phyloP scores from a whole-genome alignment of 2,113 vertebrate genomes.

The Lamprologus tigripictilis region DNA sequence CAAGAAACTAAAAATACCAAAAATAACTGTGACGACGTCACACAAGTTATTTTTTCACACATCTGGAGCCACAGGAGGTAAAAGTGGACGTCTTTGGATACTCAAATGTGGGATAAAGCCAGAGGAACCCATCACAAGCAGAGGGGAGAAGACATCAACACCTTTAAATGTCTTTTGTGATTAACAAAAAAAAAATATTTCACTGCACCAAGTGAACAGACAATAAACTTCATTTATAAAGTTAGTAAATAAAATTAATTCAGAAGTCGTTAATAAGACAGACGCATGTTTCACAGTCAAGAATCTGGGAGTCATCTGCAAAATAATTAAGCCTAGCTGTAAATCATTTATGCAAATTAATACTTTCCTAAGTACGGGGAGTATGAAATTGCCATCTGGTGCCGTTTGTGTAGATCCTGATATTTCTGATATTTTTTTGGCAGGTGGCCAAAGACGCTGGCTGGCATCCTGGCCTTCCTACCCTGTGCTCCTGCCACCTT shows the following conservation, averaged over 20 bases:
- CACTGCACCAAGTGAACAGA: neutral
- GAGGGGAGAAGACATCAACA: neutral
- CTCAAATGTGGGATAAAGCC: neutral
- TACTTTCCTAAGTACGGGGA: neutral
- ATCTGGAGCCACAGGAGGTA: neutral
- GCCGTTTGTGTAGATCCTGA: neutral
- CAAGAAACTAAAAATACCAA: neutral
- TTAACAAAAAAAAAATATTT: neutral
- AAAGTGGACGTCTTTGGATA: neutral
- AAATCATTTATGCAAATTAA: slow-evolving; percentile 27
- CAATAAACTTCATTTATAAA: neutral
- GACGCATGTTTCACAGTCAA: slow-evolving; percentile 2
- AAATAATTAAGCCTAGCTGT: slow-evolving; percentile 2
- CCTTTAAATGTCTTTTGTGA: neutral
- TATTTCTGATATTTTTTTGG: neutral
- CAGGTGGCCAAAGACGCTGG: slow-evolving; percentile 88
- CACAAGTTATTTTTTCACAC: neutral
- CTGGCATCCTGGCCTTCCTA: slow-evolving; percentile 79
- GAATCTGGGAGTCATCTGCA: slow-evolving; percentile 5
- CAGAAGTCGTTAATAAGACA: neutral
- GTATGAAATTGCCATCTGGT: slow-evolving; percentile 24
- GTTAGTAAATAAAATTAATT: neutral
- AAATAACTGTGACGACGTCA: neutral
- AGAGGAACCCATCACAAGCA: neutral
- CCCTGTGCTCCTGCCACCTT: slow-evolving; percentile 73